Base-by-base conservation (phyloP, 2,797 vertebrate genomes). In the Siniperca scherzeri region DNA sequence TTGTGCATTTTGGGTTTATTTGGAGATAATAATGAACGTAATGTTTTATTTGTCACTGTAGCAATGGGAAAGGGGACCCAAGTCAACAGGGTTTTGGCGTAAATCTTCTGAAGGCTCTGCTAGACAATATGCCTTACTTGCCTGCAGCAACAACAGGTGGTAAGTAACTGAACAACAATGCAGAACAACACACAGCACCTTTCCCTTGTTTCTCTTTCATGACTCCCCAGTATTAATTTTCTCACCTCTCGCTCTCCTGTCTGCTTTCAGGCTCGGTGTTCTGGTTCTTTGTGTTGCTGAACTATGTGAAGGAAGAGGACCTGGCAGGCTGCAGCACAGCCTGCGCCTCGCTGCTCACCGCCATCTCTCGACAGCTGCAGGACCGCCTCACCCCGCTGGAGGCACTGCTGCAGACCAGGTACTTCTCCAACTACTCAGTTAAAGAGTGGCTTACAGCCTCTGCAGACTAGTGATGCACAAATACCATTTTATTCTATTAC, bases 301-400 rank as follows among this genome's bases (percentile, higher is more conserved):
- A 99, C 93, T 99, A 99, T 1, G 99, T 99, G 27, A 99, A 99
- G 93, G 99, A 99, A 87, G 99, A 99, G 93, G 99, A 99, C 91
- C 82, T 99, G 91, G 97, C 98, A 7, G 96, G 96, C 38, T 99
- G 98, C 88, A 99, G 99, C 87, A 98, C 98, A 0, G 92, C 97
- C 71, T 99, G 99, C 81, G 99, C 99, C 5, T 96, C 97, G 11
- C 78, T 99, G 85, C 97, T 99, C 25, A 99, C 98, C 4, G 96
- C 98, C 0, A 98, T 98, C 78, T 99, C 99, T 68, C 95, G 96
- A 59, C 98, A 99, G 92, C 89, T 99, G 83, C 98, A 99, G 95
- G 97, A 99, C 92, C 96, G 99, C 59, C 95, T 99, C 70, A 99
- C 99, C 0, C 98, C 99, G 0, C 95, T 99, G 93, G 99, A 99